Evolutionary conservation across 1,140 invertebrate genomes (phyloP), one percentile per base, ranked within the genome.

Genomic region (Lepidurus apus): DNA sequence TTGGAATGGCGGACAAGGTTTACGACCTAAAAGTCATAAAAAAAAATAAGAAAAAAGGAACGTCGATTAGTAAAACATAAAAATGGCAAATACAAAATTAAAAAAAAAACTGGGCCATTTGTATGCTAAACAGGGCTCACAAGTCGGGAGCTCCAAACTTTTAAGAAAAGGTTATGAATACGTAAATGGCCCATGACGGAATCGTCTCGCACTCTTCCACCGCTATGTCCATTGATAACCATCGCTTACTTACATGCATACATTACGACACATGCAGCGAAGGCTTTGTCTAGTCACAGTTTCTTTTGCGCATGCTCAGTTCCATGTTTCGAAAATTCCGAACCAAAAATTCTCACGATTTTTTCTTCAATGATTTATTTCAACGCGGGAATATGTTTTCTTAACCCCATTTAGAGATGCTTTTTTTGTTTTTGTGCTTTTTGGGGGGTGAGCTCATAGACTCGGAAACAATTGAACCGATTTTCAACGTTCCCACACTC

Each of bases 151-250:
- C 53, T 65, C 21, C 53, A 65, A 13, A 13, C 21, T 65, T 65
- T 65, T 9, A 21, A 65, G 17, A 65, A 65, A n/a, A 65, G 53
- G 53, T 65, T 65, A 65, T 65, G 53, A 65, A 65, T 65, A 65
- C 4, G 53, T 65, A 65, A 65, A 65, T 21, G 53, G 53, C 8
- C 53, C 53, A 65, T 65, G 53, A 65, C 53, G 53, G n/a, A 65
- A 65, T 21, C 53, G 17, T 65, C 21, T 7, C 21, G 21, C 53
- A 65, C 53, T 65, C 53, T 65, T 65, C 13, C 1, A 65, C 17
- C 53, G 53, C 53, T 21, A 65, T 65, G 21, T 65, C 53, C 53
- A 65, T 65, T 21, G 53, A 65, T 65, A 65, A 65, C 53, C 53
- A 65, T 65, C 53, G 53, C 53, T 65, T 11, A 65, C 53, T 65